Conservation (phyloP, 2,888 invertebrate species). For the Uropetala carovei region DNA sequence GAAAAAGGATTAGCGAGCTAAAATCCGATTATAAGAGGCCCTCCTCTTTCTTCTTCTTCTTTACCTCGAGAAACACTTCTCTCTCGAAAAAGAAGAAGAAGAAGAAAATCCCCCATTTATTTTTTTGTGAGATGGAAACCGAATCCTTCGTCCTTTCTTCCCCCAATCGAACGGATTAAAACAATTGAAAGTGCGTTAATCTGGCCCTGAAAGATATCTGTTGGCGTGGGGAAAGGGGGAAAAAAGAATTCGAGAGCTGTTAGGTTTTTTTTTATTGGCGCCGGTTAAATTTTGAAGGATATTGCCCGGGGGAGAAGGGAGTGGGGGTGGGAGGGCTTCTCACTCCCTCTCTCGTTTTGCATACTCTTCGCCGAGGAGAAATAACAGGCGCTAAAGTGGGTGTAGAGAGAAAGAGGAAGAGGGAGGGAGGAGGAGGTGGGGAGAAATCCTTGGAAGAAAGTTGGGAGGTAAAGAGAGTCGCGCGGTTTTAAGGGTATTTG, state of each 20-base stretch:
- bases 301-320: not conserved
- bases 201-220: not conserved
- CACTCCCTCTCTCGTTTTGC: not conserved
- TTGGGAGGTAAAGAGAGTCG: not conserved
- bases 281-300: not conserved
- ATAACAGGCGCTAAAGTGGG: not conserved
- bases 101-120: not conserved
- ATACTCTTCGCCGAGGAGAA: not conserved
- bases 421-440: not conserved
- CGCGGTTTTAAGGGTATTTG: not conserved
- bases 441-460: not conserved
- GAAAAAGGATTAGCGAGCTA: not conserved
- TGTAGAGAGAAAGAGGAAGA: not conserved
- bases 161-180: not conserved
- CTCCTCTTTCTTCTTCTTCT: not conserved
- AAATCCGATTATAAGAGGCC: constrained; percentile 5
- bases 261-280: not conserved
- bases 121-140: not conserved
- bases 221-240: not conserved
- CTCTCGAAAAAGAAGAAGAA: not conserved
- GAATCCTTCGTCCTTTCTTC: not conserved
- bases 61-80: not conserved
- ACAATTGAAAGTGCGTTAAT: not conserved
- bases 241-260: not conserved
- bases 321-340: not conserved